Base-by-base conservation (phyloP, 2,113 vertebrate genomes). In the Merops nubicus region DNA sequence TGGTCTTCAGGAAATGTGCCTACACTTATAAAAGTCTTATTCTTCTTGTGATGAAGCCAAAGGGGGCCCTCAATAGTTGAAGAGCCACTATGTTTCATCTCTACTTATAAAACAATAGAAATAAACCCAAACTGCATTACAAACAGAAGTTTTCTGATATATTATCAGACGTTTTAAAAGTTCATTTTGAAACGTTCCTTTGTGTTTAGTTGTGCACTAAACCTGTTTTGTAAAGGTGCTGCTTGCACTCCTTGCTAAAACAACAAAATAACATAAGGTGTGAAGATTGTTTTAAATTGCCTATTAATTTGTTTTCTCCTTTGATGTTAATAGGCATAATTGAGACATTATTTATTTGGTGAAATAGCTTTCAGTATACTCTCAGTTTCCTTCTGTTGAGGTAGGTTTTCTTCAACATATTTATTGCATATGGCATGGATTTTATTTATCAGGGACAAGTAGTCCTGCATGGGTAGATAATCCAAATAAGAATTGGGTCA, bases 261-360 rank as follows among this genome's bases (percentile, higher is more conserved):
- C 11, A 16, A 42, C 54, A 92, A 54, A 26, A 22, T 36, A 57
- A 43, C 8, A 29, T 36, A 60, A 80, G 20, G 9, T 56, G 36
- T 83, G 40, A 22, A 12, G 8, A 26, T 64, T 45, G 91, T 76
- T 67, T 34, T 14, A 67, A 96, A 76, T 64, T 83, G 14, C 22
- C 26, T 60, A 28, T 54, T 62, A 94, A 91, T 95, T 97, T 51
- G 36, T 33, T 96, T 96, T 88, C 36, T 83, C 47, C 47, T 96
- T 91, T 94, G 69, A 89, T 89, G 59, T 5, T 84, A 90, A 77
- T 51, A 95, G 38, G n/a, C 50, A 50, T 94, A 81, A 93, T 76
- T 91, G 83, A 90, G 57, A 57, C 43, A 89, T 86, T 88, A 69
- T 91, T 95, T 88, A 42, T 62, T 74, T 87, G 87, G 54, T 54